Percentiles rank a stretch among this genome's conserved stretches.
Evolutionary conservation across 2,797 vertebrate genomes (phyloP).

Genomic region (Heliangelus exortis): DNA sequence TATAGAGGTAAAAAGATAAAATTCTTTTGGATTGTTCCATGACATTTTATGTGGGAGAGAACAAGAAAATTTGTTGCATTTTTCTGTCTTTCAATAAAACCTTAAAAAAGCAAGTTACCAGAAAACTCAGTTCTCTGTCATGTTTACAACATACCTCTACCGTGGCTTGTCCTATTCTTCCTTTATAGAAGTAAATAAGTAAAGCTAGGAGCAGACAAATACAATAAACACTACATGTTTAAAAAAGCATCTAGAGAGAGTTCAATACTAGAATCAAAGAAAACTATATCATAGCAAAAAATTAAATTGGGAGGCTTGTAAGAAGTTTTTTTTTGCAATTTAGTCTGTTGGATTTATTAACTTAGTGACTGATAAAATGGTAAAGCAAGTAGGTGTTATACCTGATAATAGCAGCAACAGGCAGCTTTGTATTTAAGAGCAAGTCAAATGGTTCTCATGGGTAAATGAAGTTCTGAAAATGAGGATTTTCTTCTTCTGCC

Average conservation of each 20-base stretch:
- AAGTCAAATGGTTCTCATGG: not conserved
- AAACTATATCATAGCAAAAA: not conserved
- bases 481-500: slow-evolving; percentile 1
- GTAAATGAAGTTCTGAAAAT: not conserved
- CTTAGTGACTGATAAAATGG: not conserved
- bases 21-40: not conserved
- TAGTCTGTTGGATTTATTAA: not conserved
- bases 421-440: not conserved
- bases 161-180: not conserved
- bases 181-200: not conserved
- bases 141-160: not conserved
- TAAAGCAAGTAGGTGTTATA: not conserved
- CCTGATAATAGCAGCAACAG: not conserved
- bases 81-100: not conserved
- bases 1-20: not conserved
- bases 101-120: not conserved
- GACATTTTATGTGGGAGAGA: not conserved
- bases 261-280: not conserved
- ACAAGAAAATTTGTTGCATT: not conserved
- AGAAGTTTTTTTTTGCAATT: not conserved
- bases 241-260: not conserved
- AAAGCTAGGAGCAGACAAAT: not conserved
- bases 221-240: not conserved
- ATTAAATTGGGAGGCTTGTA: not conserved
- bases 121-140: not conserved